A percentile compares a stretch with the other conserved stretches of the same genome.
Evolutionary conservation across 2,113 vertebrate species (phyloP).

Genomic region (Ciconia maguari): DNA sequence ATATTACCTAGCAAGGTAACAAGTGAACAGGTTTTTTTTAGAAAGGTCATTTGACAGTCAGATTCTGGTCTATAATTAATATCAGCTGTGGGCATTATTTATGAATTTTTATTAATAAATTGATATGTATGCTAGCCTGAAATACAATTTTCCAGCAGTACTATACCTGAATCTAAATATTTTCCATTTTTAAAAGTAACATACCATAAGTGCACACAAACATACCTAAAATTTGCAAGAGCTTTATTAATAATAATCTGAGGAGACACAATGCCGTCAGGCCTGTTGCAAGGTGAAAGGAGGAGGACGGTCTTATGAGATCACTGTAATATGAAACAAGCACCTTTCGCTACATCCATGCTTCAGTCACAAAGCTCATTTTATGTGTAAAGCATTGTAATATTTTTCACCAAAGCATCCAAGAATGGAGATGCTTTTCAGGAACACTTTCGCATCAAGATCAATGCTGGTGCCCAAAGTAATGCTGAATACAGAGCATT

Average conservation of each 20-base stretch:
- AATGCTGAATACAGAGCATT: neutral
- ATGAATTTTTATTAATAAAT: neutral
- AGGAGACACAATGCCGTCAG: neutral
- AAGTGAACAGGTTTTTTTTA: neutral
- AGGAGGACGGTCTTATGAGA: neutral
- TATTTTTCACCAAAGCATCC: neutral
- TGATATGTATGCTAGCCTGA: neutral
- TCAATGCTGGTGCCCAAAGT: neutral
- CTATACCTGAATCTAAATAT: neutral
- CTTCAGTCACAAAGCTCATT: neutral
- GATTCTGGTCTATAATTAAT: neutral
- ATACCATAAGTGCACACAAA: neutral
- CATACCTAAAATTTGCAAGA: neutral
- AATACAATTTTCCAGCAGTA: neutral
- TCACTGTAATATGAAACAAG: neutral
- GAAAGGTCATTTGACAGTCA: neutral
- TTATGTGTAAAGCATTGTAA: neutral
- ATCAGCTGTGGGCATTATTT: neutral
- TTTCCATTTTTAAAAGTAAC: neutral
- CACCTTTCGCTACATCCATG: neutral
- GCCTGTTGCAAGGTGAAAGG: neutral
- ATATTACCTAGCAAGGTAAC: neutral
- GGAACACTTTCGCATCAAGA: neutral
- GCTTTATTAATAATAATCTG: neutral
- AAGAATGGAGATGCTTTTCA: neutral